A percentile compares a stretch with the other conserved stretches of the same genome.
These are phyloP conservation scores for Rhipidura dahli DNA, from an alignment of 2,113 vertebrate genomes.

Conservation along the genomic window DNA sequence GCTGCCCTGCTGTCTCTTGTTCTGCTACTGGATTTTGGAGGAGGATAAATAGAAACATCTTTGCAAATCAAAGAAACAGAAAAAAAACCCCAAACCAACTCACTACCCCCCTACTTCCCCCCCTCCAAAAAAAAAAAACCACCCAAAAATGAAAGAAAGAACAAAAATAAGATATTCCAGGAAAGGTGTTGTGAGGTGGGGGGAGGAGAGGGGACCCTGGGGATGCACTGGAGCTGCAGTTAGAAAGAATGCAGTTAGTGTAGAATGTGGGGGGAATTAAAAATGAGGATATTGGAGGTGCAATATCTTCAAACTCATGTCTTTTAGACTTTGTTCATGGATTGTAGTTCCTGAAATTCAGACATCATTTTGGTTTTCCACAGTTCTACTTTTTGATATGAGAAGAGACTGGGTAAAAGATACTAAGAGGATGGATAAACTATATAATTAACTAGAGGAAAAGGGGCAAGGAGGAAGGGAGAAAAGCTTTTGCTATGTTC, in stretches of 20 bases:
- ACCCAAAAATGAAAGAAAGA: no score
- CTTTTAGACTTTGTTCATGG: background rate
- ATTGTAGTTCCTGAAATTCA: background rate
- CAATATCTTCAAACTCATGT: background rate
- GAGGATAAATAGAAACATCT: background rate
- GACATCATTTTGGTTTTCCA: background rate
- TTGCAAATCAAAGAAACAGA: background rate
- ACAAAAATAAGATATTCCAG: background rate
- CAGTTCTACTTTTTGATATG: background rate
- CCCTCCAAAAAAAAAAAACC: no score
- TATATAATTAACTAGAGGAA: background rate
- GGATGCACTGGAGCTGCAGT: background rate
- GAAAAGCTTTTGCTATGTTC: background rate
- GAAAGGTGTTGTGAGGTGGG: background rate
- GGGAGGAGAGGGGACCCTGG: background rate
- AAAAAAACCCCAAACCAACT: background rate
- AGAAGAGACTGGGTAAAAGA: background rate
- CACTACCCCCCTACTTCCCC: no score
- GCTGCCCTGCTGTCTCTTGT: background rate
- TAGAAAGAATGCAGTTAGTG: background rate
- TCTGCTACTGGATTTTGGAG: background rate
- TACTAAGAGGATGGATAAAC: background rate
- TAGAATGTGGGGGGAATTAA: background rate
- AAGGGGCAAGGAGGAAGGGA: accelerated
- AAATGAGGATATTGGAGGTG: background rate